Evolutionary conservation across 2,888 invertebrate genomes (phyloP).

Genomic region (Aspidiotus rigidus): DNA sequence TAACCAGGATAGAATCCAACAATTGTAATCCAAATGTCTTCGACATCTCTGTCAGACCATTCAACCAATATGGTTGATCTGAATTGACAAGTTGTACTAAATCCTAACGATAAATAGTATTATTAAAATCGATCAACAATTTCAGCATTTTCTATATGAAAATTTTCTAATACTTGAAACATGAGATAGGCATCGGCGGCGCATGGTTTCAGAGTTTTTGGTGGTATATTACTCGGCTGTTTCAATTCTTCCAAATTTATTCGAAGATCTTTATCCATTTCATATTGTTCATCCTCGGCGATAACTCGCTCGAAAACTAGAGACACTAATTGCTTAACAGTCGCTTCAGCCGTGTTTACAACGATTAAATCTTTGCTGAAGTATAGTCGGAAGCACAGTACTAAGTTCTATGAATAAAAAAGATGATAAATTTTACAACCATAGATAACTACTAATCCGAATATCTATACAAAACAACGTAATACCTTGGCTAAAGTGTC

Average conservation of each 20-base stretch:
- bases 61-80: constrained; percentile 90
- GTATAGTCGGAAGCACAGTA: constrained; percentile 93
- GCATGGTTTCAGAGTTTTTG: constrained; percentile 74
- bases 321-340: constrained; percentile 88
- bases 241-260: constrained; percentile 71
- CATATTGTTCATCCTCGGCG: constrained; percentile 55
- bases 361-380: constrained; percentile 89
- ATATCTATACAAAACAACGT: not conserved
- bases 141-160: not conserved
- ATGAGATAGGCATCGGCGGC: constrained; percentile 90
- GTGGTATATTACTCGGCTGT: constrained; percentile 62
- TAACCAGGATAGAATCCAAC: constrained; percentile 81
- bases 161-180: constrained; percentile 60
- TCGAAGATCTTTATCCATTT: constrained; percentile 42
- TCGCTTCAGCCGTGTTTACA: constrained; percentile 94
- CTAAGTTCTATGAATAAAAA: constrained; percentile 61
- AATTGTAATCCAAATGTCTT: constrained; percentile 93
- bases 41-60: constrained; percentile 94
- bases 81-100: constrained; percentile 93
- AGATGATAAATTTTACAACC: not conserved
- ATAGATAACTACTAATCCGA: not conserved
- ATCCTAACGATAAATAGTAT: constrained; percentile 53
- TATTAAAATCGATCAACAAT: constrained; percentile 2
- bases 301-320: constrained; percentile 80
- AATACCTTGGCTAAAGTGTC: constrained; percentile 82